Base-by-base conservation (phyloP, 23 tunicate species). In the Halocynthia roretzi region DNA sequence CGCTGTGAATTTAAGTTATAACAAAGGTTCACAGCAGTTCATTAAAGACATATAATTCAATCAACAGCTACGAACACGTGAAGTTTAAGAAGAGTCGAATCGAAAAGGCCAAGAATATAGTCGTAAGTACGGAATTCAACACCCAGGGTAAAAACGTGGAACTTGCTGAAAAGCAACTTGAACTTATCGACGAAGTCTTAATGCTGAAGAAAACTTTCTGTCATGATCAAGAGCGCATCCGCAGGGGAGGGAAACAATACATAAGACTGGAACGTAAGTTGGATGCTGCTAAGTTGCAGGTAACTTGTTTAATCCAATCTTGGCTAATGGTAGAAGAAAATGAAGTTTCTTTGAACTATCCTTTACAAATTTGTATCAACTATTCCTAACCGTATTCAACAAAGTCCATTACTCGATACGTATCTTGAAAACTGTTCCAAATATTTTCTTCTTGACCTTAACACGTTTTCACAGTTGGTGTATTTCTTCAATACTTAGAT, bases 181-280 rank as follows among this genome's bases (percentile, higher is more conserved):
- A 81, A 56, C 72, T 90, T 60, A 85, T 90, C 67, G 83, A 81
- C 80, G 97, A 90, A 82, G 84, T 85, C 21, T 76, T 90, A 52
- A 86, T 82, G 61, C 54, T 90, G 50, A 90, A 90, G 70, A 61
- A 77, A 70, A 81, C 57, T 53, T 90, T 90, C 55, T 90, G 76
- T 56, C 57, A 71, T 68, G 90, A 90, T 70, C 89, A 85, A 71
- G 52, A 64, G 7, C 79, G 86, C 61, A 77, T 85, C 19, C 72
- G 65, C 14, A 70, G 62, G 57, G 97, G 90, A 14, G 86, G 78
- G 49, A 85, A 73, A 81, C 66, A 80, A 65, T 86, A 90, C 67
- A 77, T 56, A 66, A 81, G 77, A 63, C 61, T 90, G 52, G 83
- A 85, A 12, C 51, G 54, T 7, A 81, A 85, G 44, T 54, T 85